Evolutionary conservation across 2,797 vertebrate species (phyloP).

Genomic region (Rhinophrynus dorsalis): DNA sequence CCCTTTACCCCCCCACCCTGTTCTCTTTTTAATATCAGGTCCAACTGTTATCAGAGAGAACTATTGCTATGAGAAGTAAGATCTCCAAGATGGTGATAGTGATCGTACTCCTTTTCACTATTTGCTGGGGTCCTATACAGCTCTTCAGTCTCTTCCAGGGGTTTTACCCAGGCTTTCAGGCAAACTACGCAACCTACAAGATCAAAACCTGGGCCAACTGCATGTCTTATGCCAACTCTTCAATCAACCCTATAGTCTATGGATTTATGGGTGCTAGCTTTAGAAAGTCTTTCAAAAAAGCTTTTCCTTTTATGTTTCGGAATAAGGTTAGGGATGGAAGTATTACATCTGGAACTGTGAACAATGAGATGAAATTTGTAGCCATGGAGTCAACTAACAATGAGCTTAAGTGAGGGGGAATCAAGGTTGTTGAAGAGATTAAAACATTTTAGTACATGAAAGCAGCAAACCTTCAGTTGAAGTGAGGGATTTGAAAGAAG

Average conservation of each 20-base stretch:
- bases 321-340: constrained; percentile 78
- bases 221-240: constrained; percentile 87
- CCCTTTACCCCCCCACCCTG: too few species aligned
- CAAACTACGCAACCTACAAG: constrained; percentile 80
- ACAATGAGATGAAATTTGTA: constrained; percentile 84
- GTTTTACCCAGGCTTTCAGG: constrained; percentile 70
- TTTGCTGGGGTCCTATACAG: constrained; percentile 60
- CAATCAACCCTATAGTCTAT: constrained; percentile 83
- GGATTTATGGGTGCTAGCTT: constrained; percentile 86
- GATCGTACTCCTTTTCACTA: constrained; percentile 68
- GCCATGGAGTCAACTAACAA: constrained; percentile 67
- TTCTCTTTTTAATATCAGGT: constrained; percentile 61
- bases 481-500: too few species aligned
- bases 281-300: constrained; percentile 82
- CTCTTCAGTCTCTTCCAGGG: constrained; percentile 57
- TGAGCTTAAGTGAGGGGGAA: constrained; percentile 10
- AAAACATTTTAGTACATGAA: too few species aligned
- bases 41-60: constrained; percentile 80
- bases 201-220: constrained; percentile 89
- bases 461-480: too few species aligned
- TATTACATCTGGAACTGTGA: constrained; percentile 74
- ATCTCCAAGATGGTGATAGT: constrained; percentile 87
- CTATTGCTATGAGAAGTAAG: constrained; percentile 78
- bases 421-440: too few species aligned
- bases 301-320: constrained; percentile 78